Evolutionary conservation across 1,140 invertebrate species (phyloP).

Genomic region (Cydia amplana): DNA sequence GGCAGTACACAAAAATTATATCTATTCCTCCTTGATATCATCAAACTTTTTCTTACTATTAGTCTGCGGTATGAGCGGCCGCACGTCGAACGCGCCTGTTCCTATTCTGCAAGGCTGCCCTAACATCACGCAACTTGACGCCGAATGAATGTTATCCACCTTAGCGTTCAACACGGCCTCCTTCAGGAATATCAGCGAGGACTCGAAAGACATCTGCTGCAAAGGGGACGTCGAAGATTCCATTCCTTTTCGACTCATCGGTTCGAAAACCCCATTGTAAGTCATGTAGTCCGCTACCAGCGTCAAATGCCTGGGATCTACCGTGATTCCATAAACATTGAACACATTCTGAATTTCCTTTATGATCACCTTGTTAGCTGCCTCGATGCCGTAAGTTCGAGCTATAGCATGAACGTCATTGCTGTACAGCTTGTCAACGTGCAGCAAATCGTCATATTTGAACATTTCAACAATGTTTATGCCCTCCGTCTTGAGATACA

Average conservation of each 20-base stretch:
- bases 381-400: slow-evolving; percentile 96
- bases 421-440: slow-evolving; percentile 92
- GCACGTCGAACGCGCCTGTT: slow-evolving; percentile 87
- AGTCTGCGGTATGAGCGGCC: slow-evolving; percentile 50
- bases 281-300: slow-evolving; percentile 99
- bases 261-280: slow-evolving; percentile 92
- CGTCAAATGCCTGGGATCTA: slow-evolving; percentile 95
- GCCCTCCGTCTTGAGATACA: slow-evolving; percentile 94
- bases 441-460: slow-evolving; percentile 88
- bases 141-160: slow-evolving; percentile 89
- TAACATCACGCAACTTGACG: slow-evolving; percentile 93
- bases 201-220: slow-evolving; percentile 99
- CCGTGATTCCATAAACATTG: slow-evolving; percentile 96
- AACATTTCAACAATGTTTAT: slow-evolving; percentile 96
- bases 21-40: slow-evolving; percentile 10
- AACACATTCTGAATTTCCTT: slow-evolving; percentile 96
- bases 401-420: slow-evolving; percentile 97
- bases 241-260: slow-evolving; percentile 95
- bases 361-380: slow-evolving; percentile 93
- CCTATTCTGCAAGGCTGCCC: slow-evolving; percentile 91
- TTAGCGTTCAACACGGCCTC: slow-evolving; percentile 87
- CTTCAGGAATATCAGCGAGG: slow-evolving; percentile 92
- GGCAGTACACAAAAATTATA: neutral
- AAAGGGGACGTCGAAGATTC: slow-evolving; percentile 92
- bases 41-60: slow-evolving; percentile 23